Evolutionary conservation across 2,888 invertebrate species (phyloP).

Genomic region (Nomada ruficornis): DNA sequence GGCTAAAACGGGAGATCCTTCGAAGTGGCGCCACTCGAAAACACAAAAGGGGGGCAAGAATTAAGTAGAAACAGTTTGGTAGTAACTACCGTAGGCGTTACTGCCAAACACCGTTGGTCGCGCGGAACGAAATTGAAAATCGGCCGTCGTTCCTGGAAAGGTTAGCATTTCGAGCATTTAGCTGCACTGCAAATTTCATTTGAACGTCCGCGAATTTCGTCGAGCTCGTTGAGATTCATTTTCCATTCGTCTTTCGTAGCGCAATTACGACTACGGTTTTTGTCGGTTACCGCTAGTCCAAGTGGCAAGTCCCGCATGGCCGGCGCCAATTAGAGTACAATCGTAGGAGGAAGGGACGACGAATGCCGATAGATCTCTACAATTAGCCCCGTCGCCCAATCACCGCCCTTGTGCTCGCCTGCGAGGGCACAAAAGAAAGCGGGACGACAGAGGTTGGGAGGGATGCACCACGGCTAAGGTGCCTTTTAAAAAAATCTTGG

Average conservation of each 20-base stretch:
- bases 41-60: neutral
- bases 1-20: neutral
- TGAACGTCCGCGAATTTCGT: neutral
- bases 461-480: constrained; percentile 44
- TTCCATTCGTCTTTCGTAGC: neutral
- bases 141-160: too few species aligned
- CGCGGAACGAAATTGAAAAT: too few species aligned
- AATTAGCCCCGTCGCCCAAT: constrained; percentile 78
- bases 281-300: constrained; percentile 6
- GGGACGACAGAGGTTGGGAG: constrained; percentile 60
- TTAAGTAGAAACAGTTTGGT: too few species aligned
- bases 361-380: constrained; percentile 61
- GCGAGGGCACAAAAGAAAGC: constrained; percentile 69
- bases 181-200: too few species aligned
- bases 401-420: constrained; percentile 75
- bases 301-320: constrained; percentile 12
- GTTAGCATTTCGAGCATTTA: too few species aligned
- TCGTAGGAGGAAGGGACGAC: constrained; percentile 61
- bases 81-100: too few species aligned
- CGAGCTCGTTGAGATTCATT: neutral
- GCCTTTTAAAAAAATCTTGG: constrained; percentile 76
- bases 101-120: too few species aligned
- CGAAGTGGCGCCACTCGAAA: neutral
- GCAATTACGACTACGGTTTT: constrained; percentile 1
- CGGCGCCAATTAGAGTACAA: constrained; percentile 59